Base-by-base conservation (phyloP, 1,140 invertebrate species). In the Drosophila mojavensis region DNA sequence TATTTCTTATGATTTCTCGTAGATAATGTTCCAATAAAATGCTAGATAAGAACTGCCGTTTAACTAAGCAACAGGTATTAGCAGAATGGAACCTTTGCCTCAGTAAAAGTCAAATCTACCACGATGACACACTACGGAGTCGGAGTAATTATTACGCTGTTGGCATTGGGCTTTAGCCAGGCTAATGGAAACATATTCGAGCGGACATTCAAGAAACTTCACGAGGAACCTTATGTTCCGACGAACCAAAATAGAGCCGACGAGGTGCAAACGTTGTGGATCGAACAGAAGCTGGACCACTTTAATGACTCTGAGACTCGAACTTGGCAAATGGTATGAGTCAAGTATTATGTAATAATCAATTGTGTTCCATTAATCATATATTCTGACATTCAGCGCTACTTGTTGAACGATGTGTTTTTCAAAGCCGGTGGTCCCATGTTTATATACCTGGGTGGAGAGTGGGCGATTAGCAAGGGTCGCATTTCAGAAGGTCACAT, bases 401-500 rank as follows among this genome's bases (percentile, higher is more conserved):
- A 92, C 20, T 84, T 92, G 78, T 48, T 89, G 3, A 92, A 92
- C 62, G 74, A 89, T 71, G 93, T 94, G 4, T 92, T 79, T 20
- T 92, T 79, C 28, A 15, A 82, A 72, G 53, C 78, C 15, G 92
- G 92, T 33, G 94, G 94, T 0, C 94, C 96, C 6, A 93, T 97
- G 28, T 95, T 97, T 58, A 94, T 97, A 43, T 94, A 94, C 92
- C 94, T 97, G 51, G 96, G 96, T 1, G 95, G 95, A 3, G 94
- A 95, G 82, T 95, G 94, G 94, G 79, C 63, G 5, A 95, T 95
- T 73, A 82, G 81, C 0, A 36, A 90, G 0, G 93, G 93, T 91
- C 97, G 97, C 91, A 2, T 93, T 86, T 65, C 80, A 24, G 71
- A 64, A 2, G 94, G 95, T 4, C 89, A 94, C 58, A 93, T 95